Evolutionary conservation across 2,797 vertebrate genomes (phyloP), one percentile per base, ranked within the genome.

Genomic region (Hemitrygon akajei): DNA sequence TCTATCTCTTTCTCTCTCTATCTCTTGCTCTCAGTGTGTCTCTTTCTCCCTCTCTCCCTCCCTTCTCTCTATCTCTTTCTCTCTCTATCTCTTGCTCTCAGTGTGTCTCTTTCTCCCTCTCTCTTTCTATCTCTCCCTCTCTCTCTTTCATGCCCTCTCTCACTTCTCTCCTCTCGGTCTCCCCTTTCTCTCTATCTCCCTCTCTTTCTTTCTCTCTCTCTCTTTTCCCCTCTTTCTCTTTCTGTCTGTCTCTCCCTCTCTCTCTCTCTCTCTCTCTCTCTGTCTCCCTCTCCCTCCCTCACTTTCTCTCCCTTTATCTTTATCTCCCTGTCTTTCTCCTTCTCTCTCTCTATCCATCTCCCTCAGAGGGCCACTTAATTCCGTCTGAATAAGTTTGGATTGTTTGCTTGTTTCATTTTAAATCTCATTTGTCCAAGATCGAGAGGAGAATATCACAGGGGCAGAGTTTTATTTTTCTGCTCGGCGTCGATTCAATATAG

Each of bases 321-420:
- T 3, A 1, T n/a, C 47, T 12, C 60, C 12, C 11, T 11, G 27
- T 14, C 58, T 1, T 12, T 14, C 6, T 82, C 58, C 0, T 14
- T 10, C 47, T 0, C 47, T 25, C 22, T 22, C 9, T 11, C 0
- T 4, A n/a, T 30, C 58, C 84, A 63, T 14, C 58, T n/a, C n/a
- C 60, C 30, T 34, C 7, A 9, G 3, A 34, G 60, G 22, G 60
- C 60, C 18, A 89, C 63, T 89, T 89, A 89, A 89, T 89, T 69
- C 60, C 10, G 60, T 69, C 60, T 89, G 86, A 89, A 89, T 89
- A 69, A 37, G 30, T 89, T 89, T 66, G 63, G 86, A 89, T n/a
- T 89, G 86, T 89, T 89, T 34, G 16, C 86, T 66, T 89, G 86
- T 89, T 66, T 89, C 86, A 89, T 89, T 89, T 89, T 60, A 89